Base-by-base conservation (phyloP, 1,140 invertebrate genomes). In the Saccostrea cuccullata region DNA sequence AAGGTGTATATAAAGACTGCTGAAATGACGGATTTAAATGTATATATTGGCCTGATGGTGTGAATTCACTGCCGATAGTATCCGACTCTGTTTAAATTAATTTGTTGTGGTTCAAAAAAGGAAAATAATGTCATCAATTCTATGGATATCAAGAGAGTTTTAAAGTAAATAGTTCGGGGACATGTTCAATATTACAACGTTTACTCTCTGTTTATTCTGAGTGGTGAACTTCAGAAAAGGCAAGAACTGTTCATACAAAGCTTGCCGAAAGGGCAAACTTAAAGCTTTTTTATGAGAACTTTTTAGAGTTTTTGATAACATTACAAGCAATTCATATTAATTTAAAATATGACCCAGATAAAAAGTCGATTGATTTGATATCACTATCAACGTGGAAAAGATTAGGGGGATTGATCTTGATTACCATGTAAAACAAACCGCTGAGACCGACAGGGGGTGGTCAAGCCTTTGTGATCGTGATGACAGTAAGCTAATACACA, bases 101-200 rank as follows among this genome's bases (percentile, higher is more conserved):
- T 77, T 77, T 26, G 70, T 30, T 77, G 58, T 17, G 30, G 70
- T 30, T 77, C 26, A 77, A 77, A 77, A 47, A 77, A 77, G 70
- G 70, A 36, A 77, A 77, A 77, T 77, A 77, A 77, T 77, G 70
- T 77, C 70, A 77, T 77, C 70, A 77, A 30, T 77, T 77, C 70
- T 77, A 30, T 77, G 70, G 70, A 30, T 36, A 77, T 77, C 15
- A 77, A 23, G 11, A 77, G 70, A 30, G 70, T 30, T 30, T 26
- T 77, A 77, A 77, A 30, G 26, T 77, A 77, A 77, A 77, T 36
- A 77, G 11, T 30, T 12, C 13, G 30, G 30, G 70, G 70, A 36
- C 23, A 36, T 26, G 23, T 15, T 77, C 70, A 77, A 77, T 77
- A 77, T 77, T 77, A 9, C 30, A 77, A 77, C 36, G 70, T 77